These are phyloP conservation scores for Stomatorhinus walkeri DNA, from an alignment of 2,797 vertebrate genomes.

Conservation along the genomic window DNA sequence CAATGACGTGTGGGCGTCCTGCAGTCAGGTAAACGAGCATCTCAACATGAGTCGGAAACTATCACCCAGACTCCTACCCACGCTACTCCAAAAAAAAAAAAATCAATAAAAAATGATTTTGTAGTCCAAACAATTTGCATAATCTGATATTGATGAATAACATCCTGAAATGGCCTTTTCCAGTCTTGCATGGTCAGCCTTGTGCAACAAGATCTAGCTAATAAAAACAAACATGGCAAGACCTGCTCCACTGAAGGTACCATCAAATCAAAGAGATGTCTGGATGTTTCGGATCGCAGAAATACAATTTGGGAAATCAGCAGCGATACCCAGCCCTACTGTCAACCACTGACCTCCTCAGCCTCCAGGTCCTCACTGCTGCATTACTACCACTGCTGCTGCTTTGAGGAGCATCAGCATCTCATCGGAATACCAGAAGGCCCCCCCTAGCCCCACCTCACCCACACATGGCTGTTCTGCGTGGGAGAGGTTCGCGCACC, in stretches of 20 bases:
- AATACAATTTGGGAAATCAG: background rate
- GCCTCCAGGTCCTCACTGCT: background rate
- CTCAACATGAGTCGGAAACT: background rate
- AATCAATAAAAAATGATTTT: background rate
- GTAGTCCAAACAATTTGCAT: background rate
- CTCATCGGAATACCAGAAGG: background rate
- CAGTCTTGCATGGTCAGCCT: background rate
- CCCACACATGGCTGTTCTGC: background rate
- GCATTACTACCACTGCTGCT: background rate
- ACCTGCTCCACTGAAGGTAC: background rate
- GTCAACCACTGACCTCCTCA: background rate
- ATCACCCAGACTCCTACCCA: background rate
- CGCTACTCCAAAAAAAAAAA: background rate
- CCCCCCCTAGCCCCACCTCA: background rate
- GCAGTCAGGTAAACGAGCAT: background rate
- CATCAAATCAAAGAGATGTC: background rate
- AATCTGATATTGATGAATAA: background rate
- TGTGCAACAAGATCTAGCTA: background rate
- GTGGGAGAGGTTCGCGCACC: constrained; percentile 28
- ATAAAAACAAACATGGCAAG: background rate
- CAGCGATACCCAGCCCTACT: background rate
- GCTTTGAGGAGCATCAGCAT: background rate
- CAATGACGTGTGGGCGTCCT: background rate
- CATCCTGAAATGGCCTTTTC: background rate
- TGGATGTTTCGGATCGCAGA: background rate